phyloP scores from a whole-genome alignment of 2,888 invertebrate species.

The Caenorhabditis angaria region DNA sequence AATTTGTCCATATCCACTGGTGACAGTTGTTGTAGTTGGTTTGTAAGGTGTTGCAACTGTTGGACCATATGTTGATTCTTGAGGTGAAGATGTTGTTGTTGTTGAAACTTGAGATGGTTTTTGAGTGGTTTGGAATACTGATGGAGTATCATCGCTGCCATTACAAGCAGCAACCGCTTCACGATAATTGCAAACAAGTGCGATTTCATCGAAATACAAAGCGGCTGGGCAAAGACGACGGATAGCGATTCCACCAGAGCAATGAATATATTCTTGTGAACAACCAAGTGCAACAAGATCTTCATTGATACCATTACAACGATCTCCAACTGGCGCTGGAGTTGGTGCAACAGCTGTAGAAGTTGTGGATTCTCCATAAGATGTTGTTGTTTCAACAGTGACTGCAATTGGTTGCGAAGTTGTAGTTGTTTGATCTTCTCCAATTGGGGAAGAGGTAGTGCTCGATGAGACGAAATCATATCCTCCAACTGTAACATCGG shows the following conservation, averaged over 20 bases:
- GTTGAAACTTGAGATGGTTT: conserved; percentile 14
- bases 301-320: not conserved
- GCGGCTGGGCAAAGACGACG: conserved; percentile 10
- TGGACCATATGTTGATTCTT: conserved; percentile 16
- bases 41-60: conserved; percentile 19
- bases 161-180: conserved; percentile 23
- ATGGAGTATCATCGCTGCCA: not conserved
- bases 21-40: not conserved
- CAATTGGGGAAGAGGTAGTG: not conserved
- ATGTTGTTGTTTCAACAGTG: conserved; percentile 9
- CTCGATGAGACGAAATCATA: not conserved
- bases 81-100: conserved; percentile 9
- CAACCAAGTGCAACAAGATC: conserved; percentile 28
- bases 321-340: not conserved
- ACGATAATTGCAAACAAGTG: conserved; percentile 12
- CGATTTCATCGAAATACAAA: conserved; percentile 22
- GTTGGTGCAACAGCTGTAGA: not conserved
- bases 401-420: conserved; percentile 3
- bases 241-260: conserved; percentile 30
- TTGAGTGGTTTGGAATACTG: not conserved
- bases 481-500: not conserved
- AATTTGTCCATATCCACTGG: not conserved
- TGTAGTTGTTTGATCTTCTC: not conserved
- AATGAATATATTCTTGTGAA: conserved; percentile 38
- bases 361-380: not conserved